phyloP scores from a whole-genome alignment of 2,888 invertebrate species.

The Drosophila prostipennis region DNA sequence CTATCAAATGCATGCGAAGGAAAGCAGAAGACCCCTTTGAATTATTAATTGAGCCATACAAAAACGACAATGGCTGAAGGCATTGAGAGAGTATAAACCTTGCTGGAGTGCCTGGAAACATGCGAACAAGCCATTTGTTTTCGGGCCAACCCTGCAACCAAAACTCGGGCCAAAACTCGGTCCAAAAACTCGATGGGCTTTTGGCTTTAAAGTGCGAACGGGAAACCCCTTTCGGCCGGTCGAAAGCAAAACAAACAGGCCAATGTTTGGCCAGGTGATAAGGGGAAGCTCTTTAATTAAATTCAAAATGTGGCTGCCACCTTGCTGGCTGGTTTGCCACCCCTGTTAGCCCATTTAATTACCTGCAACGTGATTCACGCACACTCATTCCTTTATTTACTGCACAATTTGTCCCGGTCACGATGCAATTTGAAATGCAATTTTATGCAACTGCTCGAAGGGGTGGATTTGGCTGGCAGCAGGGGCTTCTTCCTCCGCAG shows the following conservation, averaged over 20 bases:
- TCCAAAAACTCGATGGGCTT: constrained; percentile 18
- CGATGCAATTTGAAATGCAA: constrained; percentile 75
- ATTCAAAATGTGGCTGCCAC: constrained; percentile 58
- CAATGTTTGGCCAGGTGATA: constrained; percentile 58
- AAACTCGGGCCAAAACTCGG: constrained; percentile 1
- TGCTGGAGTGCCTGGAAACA: constrained; percentile 53
- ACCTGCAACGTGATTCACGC: constrained; percentile 63
- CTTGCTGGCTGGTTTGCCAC: constrained; percentile 41
- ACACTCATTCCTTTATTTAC: constrained; percentile 47
- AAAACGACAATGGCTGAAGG: constrained; percentile 15
- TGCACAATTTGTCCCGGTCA: constrained; percentile 70
- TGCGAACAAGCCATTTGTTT: constrained; percentile 66
- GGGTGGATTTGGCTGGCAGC: constrained; percentile 46
- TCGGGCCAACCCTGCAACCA: constrained; percentile 30
- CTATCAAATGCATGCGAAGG: constrained; percentile 16
- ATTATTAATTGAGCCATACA: constrained; percentile 34
- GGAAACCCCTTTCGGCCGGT: constrained; percentile 56
- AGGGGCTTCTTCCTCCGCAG: constrained; percentile 7
- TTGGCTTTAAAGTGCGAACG: constrained; percentile 52
- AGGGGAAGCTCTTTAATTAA: constrained; percentile 63
- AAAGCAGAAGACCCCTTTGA: constrained; percentile 7
- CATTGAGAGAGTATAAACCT: constrained; percentile 24
- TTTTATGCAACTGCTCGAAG: constrained; percentile 63
- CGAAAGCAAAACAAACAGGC: constrained; percentile 57
- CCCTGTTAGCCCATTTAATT: constrained; percentile 21